Conservation (phyloP, 2,113 vertebrate species). For the Psilopsiagon aurifrons region DNA sequence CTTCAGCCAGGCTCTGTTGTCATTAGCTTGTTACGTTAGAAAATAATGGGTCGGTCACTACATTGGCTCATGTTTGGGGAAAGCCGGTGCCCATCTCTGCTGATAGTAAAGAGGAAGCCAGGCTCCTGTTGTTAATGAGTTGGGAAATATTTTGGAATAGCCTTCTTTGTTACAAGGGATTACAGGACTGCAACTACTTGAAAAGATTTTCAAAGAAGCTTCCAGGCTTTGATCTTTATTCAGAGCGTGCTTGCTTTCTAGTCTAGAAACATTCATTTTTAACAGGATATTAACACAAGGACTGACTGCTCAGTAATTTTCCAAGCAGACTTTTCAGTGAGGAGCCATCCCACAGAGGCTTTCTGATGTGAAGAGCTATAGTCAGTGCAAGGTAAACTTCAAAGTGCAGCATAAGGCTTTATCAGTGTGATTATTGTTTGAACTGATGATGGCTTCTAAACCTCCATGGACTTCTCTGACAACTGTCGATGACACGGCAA, state of each 20-base stretch:
- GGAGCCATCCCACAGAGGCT: neutral
- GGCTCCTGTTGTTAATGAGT: neutral
- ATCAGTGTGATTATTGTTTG: neutral
- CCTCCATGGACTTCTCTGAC: neutral
- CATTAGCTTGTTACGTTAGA: neutral
- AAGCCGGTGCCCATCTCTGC: neutral
- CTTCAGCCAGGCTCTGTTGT: neutral
- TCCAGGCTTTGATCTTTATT: conserved; percentile 48
- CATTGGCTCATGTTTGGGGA: neutral
- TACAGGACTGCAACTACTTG: conserved; percentile 24
- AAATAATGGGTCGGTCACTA: neutral
- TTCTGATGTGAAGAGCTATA: neutral
- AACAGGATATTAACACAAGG: conserved; percentile 21
- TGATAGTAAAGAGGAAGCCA: neutral
- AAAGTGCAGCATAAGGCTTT: neutral
- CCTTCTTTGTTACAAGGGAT: neutral
- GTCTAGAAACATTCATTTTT: conserved; percentile 44
- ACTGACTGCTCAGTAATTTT: conserved; percentile 33
- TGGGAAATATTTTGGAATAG: conserved; percentile 24
- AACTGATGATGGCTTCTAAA: neutral
- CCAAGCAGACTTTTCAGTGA: conserved; percentile 13
- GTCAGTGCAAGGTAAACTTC: neutral
- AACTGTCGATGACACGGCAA: neutral
- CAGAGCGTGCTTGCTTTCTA: conserved; percentile 12
- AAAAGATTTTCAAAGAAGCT: conserved; percentile 52